Evolutionary conservation across 23 tunicate species (phyloP).

Genomic region (Clavelina lepadiformis): DNA sequence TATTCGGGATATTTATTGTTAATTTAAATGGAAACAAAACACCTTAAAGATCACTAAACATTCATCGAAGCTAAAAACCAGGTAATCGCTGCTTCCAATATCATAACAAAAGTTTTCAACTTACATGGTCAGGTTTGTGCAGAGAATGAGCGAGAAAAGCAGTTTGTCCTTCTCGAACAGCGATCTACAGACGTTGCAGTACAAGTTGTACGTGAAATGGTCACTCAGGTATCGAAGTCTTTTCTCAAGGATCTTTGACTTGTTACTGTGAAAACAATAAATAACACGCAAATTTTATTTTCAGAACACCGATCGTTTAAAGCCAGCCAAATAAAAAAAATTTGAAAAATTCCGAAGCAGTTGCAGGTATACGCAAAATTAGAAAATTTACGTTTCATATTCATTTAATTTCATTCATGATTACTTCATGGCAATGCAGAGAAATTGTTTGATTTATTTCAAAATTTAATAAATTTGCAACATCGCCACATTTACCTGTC

Average conservation of each 20-base stretch:
- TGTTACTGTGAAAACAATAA: slow-evolving; percentile 56
- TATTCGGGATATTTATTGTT: background rate
- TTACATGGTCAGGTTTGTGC: slow-evolving; percentile 91
- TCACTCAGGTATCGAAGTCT: slow-evolving; percentile 89
- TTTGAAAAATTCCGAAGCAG: too few species aligned
- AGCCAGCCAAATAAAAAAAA: background rate
- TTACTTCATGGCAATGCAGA: background rate
- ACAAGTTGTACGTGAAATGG: slow-evolving; percentile 99
- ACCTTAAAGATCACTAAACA: background rate
- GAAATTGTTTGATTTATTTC: background rate
- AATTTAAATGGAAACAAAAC: background rate
- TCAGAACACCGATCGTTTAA: too few species aligned
- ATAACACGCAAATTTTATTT: too few species aligned
- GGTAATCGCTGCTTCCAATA: background rate
- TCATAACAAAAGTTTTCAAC: slow-evolving; percentile 22
- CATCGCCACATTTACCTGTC: slow-evolving; percentile 50
- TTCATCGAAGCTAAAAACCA: background rate
- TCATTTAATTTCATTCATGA: background rate
- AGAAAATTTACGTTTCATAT: background rate
- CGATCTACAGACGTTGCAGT: slow-evolving; percentile 98
- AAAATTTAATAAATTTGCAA: background rate
- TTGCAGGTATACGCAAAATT: too few species aligned
- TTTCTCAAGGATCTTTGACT: slow-evolving; percentile 91
- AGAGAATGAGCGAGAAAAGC: slow-evolving; percentile 86
- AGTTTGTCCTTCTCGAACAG: slow-evolving; percentile 97